Base-by-base conservation (phyloP, 2,113 vertebrate species). In the Anarhynchus alexandrinus region DNA sequence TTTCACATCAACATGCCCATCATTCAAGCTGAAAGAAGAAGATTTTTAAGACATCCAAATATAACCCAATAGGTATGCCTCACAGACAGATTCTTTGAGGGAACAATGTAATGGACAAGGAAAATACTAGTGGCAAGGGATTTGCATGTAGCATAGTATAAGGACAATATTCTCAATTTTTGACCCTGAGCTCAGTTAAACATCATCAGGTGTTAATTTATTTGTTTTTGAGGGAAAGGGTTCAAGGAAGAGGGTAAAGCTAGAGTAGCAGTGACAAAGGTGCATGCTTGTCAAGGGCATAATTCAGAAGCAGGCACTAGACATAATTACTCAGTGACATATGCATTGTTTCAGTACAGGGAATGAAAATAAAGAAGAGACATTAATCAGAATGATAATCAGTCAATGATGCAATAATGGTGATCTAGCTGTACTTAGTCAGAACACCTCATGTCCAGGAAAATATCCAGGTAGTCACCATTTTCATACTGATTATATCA, bases 311-410 rank as follows among this genome's bases (percentile, higher is more conserved):
- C 38, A 91, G 83, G 52, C 64, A 59, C 62, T 67, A 79, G 86
- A 58, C 15, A 17, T 82, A 88, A 91, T 97, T 97, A 97, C 90
- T 95, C 58, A 92, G 73, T 78, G 93, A 81, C 84, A 96, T 96
- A 96, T 93, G 89, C 66, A 95, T 97, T 95, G 91, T 97, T 95
- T 98, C 94, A 97, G 91, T 67, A 91, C 42, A 85, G 87, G 93
- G 94, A 98, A 97, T 96, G 93, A 96, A 98, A 98, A 97, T 97
- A 97, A 97, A 96, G 87, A 96, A 95, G 88, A 40, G 65, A 92
- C 97, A 98, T 98, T 98, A 97, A 98, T 98, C 97, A 98, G 93
- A 92, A 94, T 66, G 90, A 90, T 98, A 98, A 98, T 98, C 97
- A 97, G 97, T 95, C 95, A 98, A 77, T 97, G 94, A 96, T 97